Base-by-base conservation (phyloP, 2,888 invertebrate genomes). In the Malacosoma neustria region DNA sequence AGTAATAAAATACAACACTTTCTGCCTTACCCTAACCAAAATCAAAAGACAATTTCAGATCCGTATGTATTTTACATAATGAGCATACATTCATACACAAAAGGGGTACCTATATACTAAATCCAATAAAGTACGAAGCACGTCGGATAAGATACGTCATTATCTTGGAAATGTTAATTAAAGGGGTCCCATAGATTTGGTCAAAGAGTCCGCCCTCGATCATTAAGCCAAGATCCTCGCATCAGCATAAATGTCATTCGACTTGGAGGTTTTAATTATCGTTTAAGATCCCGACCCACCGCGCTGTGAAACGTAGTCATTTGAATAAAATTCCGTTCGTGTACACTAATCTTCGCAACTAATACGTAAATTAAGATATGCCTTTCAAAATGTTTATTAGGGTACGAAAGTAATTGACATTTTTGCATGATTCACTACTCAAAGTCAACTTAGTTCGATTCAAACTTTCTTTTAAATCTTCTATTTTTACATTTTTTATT, bases 231-330 rank as follows among this genome's bases (percentile, higher is more conserved):
- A 61, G 57, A 63, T 68, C 65, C 67, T 61, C 61, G 61, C 72
- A 80, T 80, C 76, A 77, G 70, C 72, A 71, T 81, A 71, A 81
- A 81, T 79, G 82, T 80, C 81, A 80, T 72, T 61, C 52, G 54
- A 50, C 53, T 57, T 49, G 57, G 69, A 77, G 71, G 62, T 72
- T 81, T 82, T 82, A 81, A 82, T 81, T 81, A 81, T 71, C 57
- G 48, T 46, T 47, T 42, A 45, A 51, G 38, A 40, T 44, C 42
- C 50, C 56, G 75, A 75, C 77, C 77, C 68, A 75, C 77, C 79
- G 61, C 73, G 46, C 54, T 46, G 59, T 56, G 57, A 54, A 63
- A 22, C 22, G 22, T 22, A 22, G 6, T 22, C 22, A 22, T 22
- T 56, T 57, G 49, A 57, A 56, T 61, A 53, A 57, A 57, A 61